These are phyloP conservation scores for Acridotheres tristis DNA, from an alignment of 2,797 vertebrate species.

Conservation along the genomic window DNA sequence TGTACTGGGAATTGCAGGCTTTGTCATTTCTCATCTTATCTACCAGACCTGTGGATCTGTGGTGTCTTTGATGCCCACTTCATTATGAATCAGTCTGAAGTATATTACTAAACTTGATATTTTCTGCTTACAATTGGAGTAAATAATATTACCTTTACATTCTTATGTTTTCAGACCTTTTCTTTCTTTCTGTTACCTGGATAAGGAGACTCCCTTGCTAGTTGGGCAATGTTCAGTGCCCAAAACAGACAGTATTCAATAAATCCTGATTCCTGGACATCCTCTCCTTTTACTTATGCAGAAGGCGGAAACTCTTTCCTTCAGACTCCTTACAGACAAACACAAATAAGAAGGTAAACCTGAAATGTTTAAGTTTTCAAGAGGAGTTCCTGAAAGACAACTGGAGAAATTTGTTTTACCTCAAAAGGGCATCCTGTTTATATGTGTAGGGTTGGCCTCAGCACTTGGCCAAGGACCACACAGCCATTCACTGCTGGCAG, in stretches of 20 bases:
- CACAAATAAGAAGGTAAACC: background rate
- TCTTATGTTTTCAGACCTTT: background rate
- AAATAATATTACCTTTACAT: background rate
- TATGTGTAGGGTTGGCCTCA: background rate
- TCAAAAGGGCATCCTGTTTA: background rate
- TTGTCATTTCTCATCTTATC: background rate
- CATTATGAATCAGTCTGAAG: background rate
- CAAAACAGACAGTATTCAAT: background rate
- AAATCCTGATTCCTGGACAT: background rate
- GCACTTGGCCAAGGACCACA: rapidly evolving
- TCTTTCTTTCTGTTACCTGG: background rate
- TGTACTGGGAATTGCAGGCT: background rate
- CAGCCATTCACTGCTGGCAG: rapidly evolving
- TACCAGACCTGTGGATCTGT: background rate
- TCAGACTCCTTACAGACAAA: background rate
- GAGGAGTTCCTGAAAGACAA: background rate
- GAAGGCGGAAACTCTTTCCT: background rate
- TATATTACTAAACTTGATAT: background rate
- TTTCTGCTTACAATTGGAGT: background rate
- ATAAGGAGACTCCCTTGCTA: background rate
- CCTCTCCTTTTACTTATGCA: background rate
- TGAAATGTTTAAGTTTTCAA: background rate
- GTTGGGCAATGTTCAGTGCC: rapidly evolving
- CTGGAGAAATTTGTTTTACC: background rate
- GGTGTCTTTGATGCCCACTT: background rate